Evolutionary conservation across 2,113 vertebrate species (phyloP), one percentile per base, ranked within the genome.

Genomic region (Romanogobio albipinnatus): DNA sequence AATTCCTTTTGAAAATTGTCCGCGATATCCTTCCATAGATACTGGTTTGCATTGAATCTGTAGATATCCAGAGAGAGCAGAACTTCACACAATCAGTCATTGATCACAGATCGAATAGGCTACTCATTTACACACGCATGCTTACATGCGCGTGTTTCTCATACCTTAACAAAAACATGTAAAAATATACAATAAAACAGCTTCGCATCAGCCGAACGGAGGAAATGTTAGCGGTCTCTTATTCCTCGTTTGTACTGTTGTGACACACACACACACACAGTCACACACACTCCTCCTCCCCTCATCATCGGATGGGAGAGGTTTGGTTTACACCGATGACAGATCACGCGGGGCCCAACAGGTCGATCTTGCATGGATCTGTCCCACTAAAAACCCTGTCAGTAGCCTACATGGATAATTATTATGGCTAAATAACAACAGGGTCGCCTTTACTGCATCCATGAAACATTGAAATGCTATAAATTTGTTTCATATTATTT

Each of bases 41-140:
- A 19, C 51, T 19, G 14, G 82, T 81, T 33, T 85, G 83, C 86
- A 87, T 87, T 62, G 53, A 62, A 82, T 17, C 83, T 15, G 71
- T 26, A 49, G 45, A 49, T 74, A 49, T 47, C 43, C 45, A 49
- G 43, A 19, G 8, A 39, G 17, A 73, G 22, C 22, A 22, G 70
- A 51, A 51, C 49, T 43, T 73, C 70, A 73, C 39, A 73, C 36
- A 4, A 3, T 73, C 39, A 39, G 22, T 24, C 70, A n/a, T 2
- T 47, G 5, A 73, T 73, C 39, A 70, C 6, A n/a, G 70, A 73
- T 73, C 70, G 5, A n/a, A n/a, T n/a, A n/a, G n/a, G n/a, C n/a
- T n/a, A 19, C 33, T 68, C 29, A 68, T 3, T 19, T 17, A 68
- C 29, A 68, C 29, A 19, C 14, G 3, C 26, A 0, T 17, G 26